These are phyloP conservation scores for Enoplosus armatus DNA, from an alignment of 2,797 vertebrate genomes.

Conservation along the genomic window DNA sequence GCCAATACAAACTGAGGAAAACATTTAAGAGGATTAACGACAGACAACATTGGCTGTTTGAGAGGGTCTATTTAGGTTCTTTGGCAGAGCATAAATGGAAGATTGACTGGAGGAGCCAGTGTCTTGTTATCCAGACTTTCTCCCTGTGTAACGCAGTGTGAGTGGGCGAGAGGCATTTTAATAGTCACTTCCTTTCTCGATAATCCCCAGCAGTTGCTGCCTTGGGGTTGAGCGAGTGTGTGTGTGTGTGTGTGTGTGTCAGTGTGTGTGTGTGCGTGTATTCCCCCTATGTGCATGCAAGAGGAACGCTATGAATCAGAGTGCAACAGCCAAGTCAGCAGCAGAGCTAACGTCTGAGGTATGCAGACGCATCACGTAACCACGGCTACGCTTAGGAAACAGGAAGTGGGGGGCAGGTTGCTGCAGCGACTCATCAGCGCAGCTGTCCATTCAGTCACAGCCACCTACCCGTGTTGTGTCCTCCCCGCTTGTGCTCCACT, in stretches of 20 bases:
- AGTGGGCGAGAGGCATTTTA: slow-evolving; percentile 83
- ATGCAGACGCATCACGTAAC: slow-evolving; percentile 73
- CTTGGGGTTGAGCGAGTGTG: slow-evolving; percentile 62
- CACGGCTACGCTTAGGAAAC: slow-evolving; percentile 67
- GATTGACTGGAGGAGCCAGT: slow-evolving; percentile 61
- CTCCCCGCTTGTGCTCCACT: slow-evolving; percentile 28
- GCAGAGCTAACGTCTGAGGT: slow-evolving; percentile 68
- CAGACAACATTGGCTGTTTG: slow-evolving; percentile 63
- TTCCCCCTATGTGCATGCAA: slow-evolving; percentile 48
- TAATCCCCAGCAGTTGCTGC: slow-evolving; percentile 83
- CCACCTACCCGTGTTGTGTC: slow-evolving; percentile 25
- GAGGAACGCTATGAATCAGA: slow-evolving; percentile 76
- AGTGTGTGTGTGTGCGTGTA: slow-evolving; percentile 53
- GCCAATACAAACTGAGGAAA: slow-evolving; percentile 71
- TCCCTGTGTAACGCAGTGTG: slow-evolving; percentile 65
- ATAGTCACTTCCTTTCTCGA: slow-evolving; percentile 83
- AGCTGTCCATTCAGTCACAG: slow-evolving; percentile 70
- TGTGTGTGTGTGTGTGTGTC: slow-evolving; percentile 53
- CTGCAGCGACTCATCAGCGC: slow-evolving; percentile 61
- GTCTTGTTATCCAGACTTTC: slow-evolving; percentile 69
- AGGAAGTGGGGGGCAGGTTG: slow-evolving; percentile 75
- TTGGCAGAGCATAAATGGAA: slow-evolving; percentile 60
- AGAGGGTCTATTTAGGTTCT: slow-evolving; percentile 58
- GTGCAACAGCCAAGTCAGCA: slow-evolving; percentile 75
- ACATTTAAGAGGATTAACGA: slow-evolving; percentile 60